Base-by-base conservation (phyloP, 2,113 vertebrate genomes). In the Prinia subflava region DNA sequence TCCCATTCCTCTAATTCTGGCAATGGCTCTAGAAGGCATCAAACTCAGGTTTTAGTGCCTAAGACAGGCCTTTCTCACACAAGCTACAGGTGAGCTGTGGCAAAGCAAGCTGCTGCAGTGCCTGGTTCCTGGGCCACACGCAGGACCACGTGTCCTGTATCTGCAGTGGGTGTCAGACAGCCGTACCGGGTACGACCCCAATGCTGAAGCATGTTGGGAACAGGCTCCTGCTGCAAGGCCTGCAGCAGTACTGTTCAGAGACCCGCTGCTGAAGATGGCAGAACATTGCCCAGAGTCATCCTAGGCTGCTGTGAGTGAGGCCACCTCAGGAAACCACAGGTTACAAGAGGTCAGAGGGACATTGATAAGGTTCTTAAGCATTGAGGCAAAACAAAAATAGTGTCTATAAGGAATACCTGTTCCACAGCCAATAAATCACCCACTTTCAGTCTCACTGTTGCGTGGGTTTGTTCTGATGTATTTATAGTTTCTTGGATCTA, bases 101-200 rank as follows among this genome's bases (percentile, higher is more conserved):
- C 60, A 65, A 28, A 77, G 50, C 10, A 52, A 30, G 31, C 27
- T 52, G 39, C 55, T 56, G 31, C 39, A 64, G 27, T 2, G 44
- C 28, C 65, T 53, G 19, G 7, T 31, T 88, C 50, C 90, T 13
- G 18, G n/a, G 30, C 46, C 49, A 86, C 20, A 20, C 0, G 0
- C 56, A 65, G 46, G 41, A 33, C n/a, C 3, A 1, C 0, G 0
- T 9, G 35, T 41, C 35, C 50, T 42, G 7, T 12, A 14, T 4
- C 20, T 41, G 24, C 53, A 78, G 5, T 6, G 47, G 28, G 19
- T 35, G 20, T 28, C 76, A 80, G 33, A 27, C 35, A 37, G 18
- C 39, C 27, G 7, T 2, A 22, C 4, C 41, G 53, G 37, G 10
- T 20, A 42, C 1, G 0, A 37, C 53, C 63, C 55, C 27, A 73